phyloP scores from a whole-genome alignment of 2,797 vertebrate genomes.

The Microctenopoma steveboyesi region DNA sequence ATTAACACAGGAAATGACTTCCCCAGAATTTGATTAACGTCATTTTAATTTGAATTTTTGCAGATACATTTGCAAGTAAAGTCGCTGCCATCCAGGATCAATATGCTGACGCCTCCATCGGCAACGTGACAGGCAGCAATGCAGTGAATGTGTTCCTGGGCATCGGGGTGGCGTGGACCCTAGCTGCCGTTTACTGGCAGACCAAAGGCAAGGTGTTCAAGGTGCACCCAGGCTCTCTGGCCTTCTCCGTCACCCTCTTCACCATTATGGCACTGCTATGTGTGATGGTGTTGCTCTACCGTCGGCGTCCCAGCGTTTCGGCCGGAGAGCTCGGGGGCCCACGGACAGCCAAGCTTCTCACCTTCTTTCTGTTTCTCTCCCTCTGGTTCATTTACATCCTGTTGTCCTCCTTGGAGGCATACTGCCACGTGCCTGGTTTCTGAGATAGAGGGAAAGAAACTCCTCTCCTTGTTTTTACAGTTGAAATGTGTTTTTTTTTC shows the following conservation, averaged over 20 bases:
- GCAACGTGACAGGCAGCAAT: constrained; percentile 91
- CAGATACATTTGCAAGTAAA: constrained; percentile 90
- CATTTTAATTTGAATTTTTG: neutral
- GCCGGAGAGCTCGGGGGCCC: constrained; percentile 88
- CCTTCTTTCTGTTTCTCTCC: constrained; percentile 82
- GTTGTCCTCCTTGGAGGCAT: constrained; percentile 86
- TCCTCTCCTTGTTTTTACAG: constrained; percentile 69
- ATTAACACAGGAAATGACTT: neutral
- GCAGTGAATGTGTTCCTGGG: constrained; percentile 91
- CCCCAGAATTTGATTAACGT: too few species aligned
- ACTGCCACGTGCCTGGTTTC: constrained; percentile 87
- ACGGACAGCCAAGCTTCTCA: constrained; percentile 85
- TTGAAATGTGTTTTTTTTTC: constrained; percentile 63
- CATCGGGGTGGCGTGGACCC: constrained; percentile 91
- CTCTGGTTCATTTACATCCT: constrained; percentile 90
- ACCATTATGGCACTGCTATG: constrained; percentile 85
- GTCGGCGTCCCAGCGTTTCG: constrained; percentile 80
- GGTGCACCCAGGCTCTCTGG: constrained; percentile 86
- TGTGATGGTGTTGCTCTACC: constrained; percentile 83
- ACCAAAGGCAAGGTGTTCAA: constrained; percentile 80
- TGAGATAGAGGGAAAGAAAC: constrained; percentile 63
- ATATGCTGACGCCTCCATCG: constrained; percentile 89
- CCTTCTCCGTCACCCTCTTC: constrained; percentile 90
- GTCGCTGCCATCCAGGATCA: constrained; percentile 91
- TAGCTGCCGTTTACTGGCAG: constrained; percentile 86